These are phyloP conservation scores for Noctua janthina DNA, from an alignment of 2,888 invertebrate species.

Conservation along the genomic window DNA sequence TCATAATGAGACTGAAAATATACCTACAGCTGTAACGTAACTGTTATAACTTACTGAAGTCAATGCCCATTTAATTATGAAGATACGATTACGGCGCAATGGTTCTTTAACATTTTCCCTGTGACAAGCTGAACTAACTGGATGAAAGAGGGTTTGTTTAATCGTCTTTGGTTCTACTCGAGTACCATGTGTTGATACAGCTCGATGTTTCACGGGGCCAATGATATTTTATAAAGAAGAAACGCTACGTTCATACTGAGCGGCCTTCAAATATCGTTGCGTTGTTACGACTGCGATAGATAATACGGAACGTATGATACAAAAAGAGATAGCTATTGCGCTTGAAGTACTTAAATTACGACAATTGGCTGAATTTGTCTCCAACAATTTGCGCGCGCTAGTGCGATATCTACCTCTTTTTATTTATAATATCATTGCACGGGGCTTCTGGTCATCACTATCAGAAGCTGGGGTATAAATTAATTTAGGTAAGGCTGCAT, in stretches of 20 bases:
- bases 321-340: no score
- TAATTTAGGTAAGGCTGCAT: no score
- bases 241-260: no score
- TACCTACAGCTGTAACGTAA: constrained; percentile 1
- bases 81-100: neutral
- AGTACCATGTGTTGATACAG: neutral
- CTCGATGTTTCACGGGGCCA: neutral
- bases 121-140: neutral
- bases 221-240: no score
- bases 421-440: no score
- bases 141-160: neutral
- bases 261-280: no score
- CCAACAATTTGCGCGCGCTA: no score
- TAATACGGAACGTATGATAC: no score
- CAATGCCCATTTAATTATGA: constrained; percentile 20
- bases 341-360: no score
- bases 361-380: no score
- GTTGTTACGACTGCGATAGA: no score
- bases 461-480: neutral
- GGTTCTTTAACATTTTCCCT: neutral
- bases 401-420: no score
- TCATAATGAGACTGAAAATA: constrained; percentile 12
- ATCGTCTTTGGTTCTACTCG: neutral
- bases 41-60: constrained; percentile 4
- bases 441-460: neutral